These are phyloP conservation scores for Chrysolophus pictus DNA, from an alignment of 2,797 vertebrate genomes.

Conservation along the genomic window DNA sequence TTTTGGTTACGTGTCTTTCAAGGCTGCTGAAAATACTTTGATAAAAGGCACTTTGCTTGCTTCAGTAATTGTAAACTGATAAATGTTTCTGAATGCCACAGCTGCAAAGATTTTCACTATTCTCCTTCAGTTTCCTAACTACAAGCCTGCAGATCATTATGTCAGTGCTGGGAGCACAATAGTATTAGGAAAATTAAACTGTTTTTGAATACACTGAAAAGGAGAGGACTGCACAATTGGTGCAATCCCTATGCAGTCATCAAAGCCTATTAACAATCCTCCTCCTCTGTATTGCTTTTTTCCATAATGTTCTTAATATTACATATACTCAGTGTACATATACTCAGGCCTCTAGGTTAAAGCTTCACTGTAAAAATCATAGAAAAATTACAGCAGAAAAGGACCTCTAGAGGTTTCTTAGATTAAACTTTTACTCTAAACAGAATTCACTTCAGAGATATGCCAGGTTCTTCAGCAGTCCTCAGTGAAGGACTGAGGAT, in stretches of 20 bases:
- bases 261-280: slow-evolving; percentile 1
- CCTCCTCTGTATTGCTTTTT: background rate
- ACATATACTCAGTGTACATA: background rate
- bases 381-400: background rate
- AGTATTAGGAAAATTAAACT: background rate
- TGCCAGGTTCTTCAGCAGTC: background rate
- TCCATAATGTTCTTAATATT: background rate
- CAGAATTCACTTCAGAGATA: background rate
- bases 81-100: background rate
- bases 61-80: slow-evolving; percentile 27
- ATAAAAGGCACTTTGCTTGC: slow-evolving; percentile 26
- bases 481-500: background rate
- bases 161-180: background rate
- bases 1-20: background rate
- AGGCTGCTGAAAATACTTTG: slow-evolving; percentile 28
- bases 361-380: background rate
- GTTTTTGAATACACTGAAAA: slow-evolving; percentile 7
- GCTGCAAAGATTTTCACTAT: background rate
- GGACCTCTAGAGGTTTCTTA: background rate
- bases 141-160: background rate
- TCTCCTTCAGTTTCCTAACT: background rate
- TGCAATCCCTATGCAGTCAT: background rate
- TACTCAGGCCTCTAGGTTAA: background rate
- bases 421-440: background rate
- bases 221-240: background rate